Conservation (phyloP, 2,113 vertebrate genomes). For the Datnioides undecimradiatus region DNA sequence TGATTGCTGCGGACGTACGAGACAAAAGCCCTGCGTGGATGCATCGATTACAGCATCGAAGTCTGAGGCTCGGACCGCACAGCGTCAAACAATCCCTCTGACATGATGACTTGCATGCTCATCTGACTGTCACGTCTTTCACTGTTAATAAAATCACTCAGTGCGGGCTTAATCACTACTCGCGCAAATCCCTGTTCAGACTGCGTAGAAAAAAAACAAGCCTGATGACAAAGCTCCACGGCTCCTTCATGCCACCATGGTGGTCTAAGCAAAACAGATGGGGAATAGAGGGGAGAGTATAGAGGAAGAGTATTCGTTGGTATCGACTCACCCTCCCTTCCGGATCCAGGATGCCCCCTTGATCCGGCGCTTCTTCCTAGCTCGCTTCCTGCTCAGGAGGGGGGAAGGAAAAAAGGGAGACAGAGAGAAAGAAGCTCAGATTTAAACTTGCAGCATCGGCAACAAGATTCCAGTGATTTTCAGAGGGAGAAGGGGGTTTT, state of each 20-base stretch:
- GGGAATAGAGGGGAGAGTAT: slow-evolving; percentile 64
- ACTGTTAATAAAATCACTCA: slow-evolving; percentile 35
- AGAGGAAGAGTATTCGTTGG: slow-evolving; percentile 57
- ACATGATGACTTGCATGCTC: slow-evolving; percentile 37
- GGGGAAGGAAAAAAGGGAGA: slow-evolving; percentile 51
- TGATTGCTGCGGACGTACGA: not conserved
- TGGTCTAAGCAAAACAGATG: slow-evolving; percentile 72
- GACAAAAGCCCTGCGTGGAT: slow-evolving; percentile 41
- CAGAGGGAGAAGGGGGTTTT: not conserved
- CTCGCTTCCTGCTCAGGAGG: slow-evolving; percentile 68
- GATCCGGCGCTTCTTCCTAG: slow-evolving; percentile 41
- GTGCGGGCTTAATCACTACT: slow-evolving; percentile 2
- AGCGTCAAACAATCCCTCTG: slow-evolving; percentile 49
- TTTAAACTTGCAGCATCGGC: slow-evolving; percentile 66
- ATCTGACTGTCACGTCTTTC: slow-evolving; percentile 37
- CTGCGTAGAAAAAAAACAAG: slow-evolving; percentile 36
- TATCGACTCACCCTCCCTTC: slow-evolving; percentile 76
- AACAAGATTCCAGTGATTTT: slow-evolving; percentile 29
- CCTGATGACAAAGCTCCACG: slow-evolving; percentile 53
- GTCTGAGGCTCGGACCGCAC: slow-evolving; percentile 39
- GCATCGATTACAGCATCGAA: slow-evolving; percentile 34
- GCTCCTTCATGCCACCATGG: slow-evolving; percentile 58
- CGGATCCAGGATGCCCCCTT: slow-evolving; percentile 59
- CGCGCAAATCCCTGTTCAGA: not conserved
- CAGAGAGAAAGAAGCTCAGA: slow-evolving; percentile 62